Percentiles rank a stretch among this genome's conserved stretches.
phyloP scores from a whole-genome alignment of 2,113 vertebrate genomes.

The Podocnemis expansa region DNA sequence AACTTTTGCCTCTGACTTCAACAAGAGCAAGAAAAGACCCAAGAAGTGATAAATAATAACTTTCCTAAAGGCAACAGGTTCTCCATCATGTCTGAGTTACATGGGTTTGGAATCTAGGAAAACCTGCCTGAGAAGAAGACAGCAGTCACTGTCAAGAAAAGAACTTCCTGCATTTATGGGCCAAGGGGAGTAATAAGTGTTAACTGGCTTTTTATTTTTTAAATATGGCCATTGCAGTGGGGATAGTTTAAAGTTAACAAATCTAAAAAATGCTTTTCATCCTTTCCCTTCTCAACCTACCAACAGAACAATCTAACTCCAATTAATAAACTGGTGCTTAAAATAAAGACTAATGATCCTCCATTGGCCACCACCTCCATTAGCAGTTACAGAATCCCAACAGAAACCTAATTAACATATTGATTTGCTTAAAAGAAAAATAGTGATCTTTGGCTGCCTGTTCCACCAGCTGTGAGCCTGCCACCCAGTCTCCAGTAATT shows the following conservation, averaged over 20 bases:
- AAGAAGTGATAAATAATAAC: conserved; percentile 19
- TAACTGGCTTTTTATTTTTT: conserved; percentile 26
- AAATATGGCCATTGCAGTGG: conserved; percentile 20
- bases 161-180: conserved; percentile 27
- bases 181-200: conserved; percentile 24
- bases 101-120: conserved; percentile 50
- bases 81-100: conserved; percentile 17
- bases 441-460: conserved; percentile 62
- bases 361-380: conserved; percentile 40
- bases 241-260: conserved; percentile 37
- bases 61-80: conserved; percentile 17
- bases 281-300: conserved; percentile 34
- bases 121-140: conserved; percentile 19
- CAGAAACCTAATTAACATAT: conserved; percentile 71
- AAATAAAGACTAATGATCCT: conserved; percentile 62
- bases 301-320: conserved; percentile 28
- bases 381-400: conserved; percentile 66
- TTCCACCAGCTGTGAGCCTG: conserved; percentile 62
- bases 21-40: background rate
- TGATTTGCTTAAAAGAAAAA: conserved; percentile 69
- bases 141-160: conserved; percentile 12
- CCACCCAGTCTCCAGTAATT: conserved; percentile 40
- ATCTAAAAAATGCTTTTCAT: conserved; percentile 49
- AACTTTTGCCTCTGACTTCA: background rate
- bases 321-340: conserved; percentile 57